phyloP scores from a whole-genome alignment of 2,113 vertebrate genomes.

The rabbit (Oryctolagus cuniculus) region DNA sequence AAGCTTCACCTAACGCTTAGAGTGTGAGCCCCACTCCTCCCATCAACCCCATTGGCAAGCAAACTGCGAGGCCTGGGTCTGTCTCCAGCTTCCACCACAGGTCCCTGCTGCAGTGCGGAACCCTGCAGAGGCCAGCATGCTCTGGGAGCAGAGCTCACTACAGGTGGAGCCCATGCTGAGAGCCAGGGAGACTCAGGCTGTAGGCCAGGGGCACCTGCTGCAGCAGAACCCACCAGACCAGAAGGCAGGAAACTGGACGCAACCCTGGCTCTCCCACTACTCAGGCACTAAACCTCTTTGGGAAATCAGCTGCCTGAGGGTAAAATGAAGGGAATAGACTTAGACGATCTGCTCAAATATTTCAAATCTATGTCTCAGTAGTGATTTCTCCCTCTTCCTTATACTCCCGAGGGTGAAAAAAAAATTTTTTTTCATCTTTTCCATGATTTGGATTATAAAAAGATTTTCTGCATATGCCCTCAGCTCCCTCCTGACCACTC shows the following conservation, averaged over 20 bases:
- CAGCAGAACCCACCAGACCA: background rate
- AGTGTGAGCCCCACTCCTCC: background rate
- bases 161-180: background rate
- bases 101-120: background rate
- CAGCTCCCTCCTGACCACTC: background rate
- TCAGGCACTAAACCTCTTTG: slow-evolving; percentile 47
- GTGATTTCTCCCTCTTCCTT: background rate
- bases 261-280: background rate
- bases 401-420: background rate
- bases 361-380: background rate
- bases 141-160: background rate
- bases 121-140: background rate
- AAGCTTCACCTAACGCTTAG: background rate
- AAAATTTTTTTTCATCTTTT: background rate
- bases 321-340: slow-evolving; percentile 5
- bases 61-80: too few species aligned
- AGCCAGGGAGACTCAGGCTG: background rate
- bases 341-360: background rate
- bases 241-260: background rate
- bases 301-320: slow-evolving; percentile 46
- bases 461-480: background rate
- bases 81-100: background rate
- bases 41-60: background rate
- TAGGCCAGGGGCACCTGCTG: background rate
- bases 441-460: background rate